Evolutionary conservation across 1,140 invertebrate genomes (phyloP).

Genomic region (Ips nitidus): DNA sequence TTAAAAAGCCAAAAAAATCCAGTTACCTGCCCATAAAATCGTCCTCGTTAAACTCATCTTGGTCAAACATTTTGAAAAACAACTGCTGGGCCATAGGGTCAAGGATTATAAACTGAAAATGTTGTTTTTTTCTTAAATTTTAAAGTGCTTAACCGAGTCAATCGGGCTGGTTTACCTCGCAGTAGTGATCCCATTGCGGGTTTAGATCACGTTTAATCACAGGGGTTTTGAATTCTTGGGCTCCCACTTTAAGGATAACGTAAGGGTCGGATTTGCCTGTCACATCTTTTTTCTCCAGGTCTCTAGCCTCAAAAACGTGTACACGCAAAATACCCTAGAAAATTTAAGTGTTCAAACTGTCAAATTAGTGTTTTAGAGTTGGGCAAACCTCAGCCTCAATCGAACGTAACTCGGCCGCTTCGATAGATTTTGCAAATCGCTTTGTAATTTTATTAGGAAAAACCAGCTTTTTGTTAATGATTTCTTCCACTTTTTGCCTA

Average conservation of each 20-base stretch:
- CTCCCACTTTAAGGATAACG: slow-evolving; percentile 80
- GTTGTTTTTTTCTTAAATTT: not conserved
- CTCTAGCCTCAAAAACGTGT: slow-evolving; percentile 85
- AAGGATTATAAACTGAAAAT: slow-evolving; percentile 43
- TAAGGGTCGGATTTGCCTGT: slow-evolving; percentile 96
- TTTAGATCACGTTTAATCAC: slow-evolving; percentile 89
- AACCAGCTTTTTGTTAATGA: slow-evolving; percentile 84
- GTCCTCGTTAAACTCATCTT: slow-evolving; percentile 75
- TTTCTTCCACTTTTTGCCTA: slow-evolving; percentile 81
- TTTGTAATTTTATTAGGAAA: slow-evolving; percentile 90
- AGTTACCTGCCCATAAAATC: slow-evolving; percentile 79
- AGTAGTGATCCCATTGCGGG: slow-evolving; percentile 92
- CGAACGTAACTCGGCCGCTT: slow-evolving; percentile 74
- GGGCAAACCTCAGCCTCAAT: slow-evolving; percentile 78
- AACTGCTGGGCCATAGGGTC: slow-evolving; percentile 42
- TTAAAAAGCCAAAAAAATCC: no score
- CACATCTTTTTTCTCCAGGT: slow-evolving; percentile 89
- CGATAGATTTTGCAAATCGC: slow-evolving; percentile 75
- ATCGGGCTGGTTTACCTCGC: no score
- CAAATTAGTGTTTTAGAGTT: no score
- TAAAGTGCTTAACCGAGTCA: not conserved
- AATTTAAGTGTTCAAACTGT: not conserved
- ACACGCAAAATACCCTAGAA: slow-evolving; percentile 77
- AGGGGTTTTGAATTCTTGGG: slow-evolving; percentile 81
- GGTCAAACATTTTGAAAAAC: slow-evolving; percentile 66